phyloP scores from a whole-genome alignment of 2,113 vertebrate genomes.

The Chaetodon trifascialis region DNA sequence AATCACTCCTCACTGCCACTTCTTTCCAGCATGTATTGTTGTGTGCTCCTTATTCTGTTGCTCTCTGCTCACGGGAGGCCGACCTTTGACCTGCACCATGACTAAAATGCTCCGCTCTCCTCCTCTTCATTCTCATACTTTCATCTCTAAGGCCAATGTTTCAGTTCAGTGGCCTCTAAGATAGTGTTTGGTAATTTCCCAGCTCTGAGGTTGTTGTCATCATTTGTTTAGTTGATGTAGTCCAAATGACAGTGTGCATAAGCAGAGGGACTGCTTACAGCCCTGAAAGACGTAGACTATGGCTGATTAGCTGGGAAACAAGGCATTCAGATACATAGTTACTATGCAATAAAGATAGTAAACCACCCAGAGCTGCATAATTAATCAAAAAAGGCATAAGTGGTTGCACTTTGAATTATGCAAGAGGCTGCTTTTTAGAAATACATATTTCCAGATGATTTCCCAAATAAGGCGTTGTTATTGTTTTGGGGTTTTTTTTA shows the following conservation, averaged over 20 bases:
- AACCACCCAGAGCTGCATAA: not conserved
- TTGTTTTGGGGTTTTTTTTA: not conserved
- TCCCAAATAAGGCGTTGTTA: no score
- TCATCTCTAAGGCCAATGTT: conserved; percentile 46
- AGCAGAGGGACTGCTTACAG: not conserved
- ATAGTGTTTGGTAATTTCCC: conserved; percentile 48
- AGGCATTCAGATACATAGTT: not conserved
- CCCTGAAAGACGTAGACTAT: not conserved
- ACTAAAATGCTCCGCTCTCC: conserved; percentile 63
- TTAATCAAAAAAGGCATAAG: not conserved
- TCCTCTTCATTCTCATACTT: conserved; percentile 33
- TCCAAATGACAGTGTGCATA: conserved; percentile 29
- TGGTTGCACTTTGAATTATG: not conserved
- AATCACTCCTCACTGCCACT: conserved; percentile 15
- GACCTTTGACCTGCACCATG: conserved; percentile 77
- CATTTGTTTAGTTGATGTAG: conserved; percentile 47
- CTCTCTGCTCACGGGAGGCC: conserved; percentile 70
- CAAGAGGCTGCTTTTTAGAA: not conserved
- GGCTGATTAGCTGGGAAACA: conserved; percentile 27
- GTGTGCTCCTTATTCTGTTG: not conserved
- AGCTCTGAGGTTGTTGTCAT: conserved; percentile 47
- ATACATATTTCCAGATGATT: not conserved
- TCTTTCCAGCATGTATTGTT: not conserved
- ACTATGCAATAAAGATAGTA: conserved; percentile 8
- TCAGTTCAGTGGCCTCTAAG: conserved; percentile 68